A percentile compares a stretch with the other conserved stretches of the same genome.
Evolutionary conservation across 2,113 vertebrate genomes (phyloP).

Genomic region (Pelusios castaneus): DNA sequence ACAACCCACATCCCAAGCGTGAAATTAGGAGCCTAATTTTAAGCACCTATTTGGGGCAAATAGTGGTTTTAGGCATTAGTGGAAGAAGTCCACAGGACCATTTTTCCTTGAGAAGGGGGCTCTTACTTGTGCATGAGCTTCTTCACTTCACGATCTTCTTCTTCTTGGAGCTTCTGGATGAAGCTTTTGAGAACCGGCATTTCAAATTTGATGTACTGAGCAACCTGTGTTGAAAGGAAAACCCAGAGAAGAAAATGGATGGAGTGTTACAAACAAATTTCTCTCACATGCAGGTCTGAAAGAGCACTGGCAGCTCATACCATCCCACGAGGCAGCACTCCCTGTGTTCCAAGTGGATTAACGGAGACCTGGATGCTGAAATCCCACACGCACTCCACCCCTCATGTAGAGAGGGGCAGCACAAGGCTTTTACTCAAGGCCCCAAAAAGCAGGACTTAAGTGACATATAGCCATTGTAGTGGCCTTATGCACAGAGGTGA

Average conservation of each 20-base stretch:
- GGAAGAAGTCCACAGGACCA: not conserved
- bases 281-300: not conserved
- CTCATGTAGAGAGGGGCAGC: not conserved
- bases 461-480: not conserved
- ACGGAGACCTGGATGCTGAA: not conserved
- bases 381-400: not conserved
- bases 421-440: not conserved
- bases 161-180: slow-evolving; percentile 94
- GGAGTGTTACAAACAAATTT: not conserved
- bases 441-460: not conserved
- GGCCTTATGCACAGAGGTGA: not conserved
- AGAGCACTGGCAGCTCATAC: not conserved
- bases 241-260: rapidly evolving
- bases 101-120: rapidly evolving
- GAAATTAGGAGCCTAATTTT: not conserved
- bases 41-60: rapidly evolving
- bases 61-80: rapidly evolving
- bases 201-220: slow-evolving; percentile 98
- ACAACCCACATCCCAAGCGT: not conserved
- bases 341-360: not conserved
- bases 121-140: slow-evolving; percentile 91
- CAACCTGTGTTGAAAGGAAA: slow-evolving; percentile 81
- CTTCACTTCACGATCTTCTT: slow-evolving; percentile 93
- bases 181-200: slow-evolving; percentile 97
- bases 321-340: not conserved